Evolutionary conservation across 2,888 invertebrate species (phyloP), one percentile per base, ranked within the genome.

Genomic region (Nymphalis c-album): DNA sequence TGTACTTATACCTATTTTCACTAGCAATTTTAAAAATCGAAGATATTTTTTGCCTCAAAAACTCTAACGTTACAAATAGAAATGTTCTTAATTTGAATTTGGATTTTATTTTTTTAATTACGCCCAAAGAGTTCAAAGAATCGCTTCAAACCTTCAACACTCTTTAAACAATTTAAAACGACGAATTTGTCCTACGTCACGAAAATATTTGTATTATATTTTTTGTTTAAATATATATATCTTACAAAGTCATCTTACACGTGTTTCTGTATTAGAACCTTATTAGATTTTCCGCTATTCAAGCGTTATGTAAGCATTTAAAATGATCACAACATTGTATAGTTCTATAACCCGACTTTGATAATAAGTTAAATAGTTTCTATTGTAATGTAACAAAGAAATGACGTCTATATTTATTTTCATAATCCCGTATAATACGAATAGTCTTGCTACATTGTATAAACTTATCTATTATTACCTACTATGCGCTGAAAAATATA

Each of bases 191-290:
- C 10, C 10, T 50, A 61, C 2, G 2, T 13, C 3, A 40, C 3
- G 18, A 20, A 59, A 20, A 46, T 6, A 16, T 17, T 1, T 7
- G 22, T n/a, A 53, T 53, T 63, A 17, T 10, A n/a, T 17, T 20
- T 13, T 8, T 5, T 6, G 26, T 18, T 50, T 31, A 26, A 26
- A 63, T 45, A 50, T 18, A 22, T 18, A 58, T 40, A 46, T 46
- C 60, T 22, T 46, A 16, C 60, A 26, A 51, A 60, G 17, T 45
- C 31, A 53, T 60, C 46, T 47, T 45, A 64, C 64, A 50, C 64
- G 64, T 64, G 64, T 47, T 31, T 31, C 31, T 17, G 13, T 18
- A 26, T 59, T 31, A 46, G 18, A 60, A 31, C 50, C 18, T 31
- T 31, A 31, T 55, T 17, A 55, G 53, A 31, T 31, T 55, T 31